Evolutionary conservation across 2,113 vertebrate genomes (phyloP), one percentile per base, ranked within the genome.

Genomic region (Sander lucioperca): DNA sequence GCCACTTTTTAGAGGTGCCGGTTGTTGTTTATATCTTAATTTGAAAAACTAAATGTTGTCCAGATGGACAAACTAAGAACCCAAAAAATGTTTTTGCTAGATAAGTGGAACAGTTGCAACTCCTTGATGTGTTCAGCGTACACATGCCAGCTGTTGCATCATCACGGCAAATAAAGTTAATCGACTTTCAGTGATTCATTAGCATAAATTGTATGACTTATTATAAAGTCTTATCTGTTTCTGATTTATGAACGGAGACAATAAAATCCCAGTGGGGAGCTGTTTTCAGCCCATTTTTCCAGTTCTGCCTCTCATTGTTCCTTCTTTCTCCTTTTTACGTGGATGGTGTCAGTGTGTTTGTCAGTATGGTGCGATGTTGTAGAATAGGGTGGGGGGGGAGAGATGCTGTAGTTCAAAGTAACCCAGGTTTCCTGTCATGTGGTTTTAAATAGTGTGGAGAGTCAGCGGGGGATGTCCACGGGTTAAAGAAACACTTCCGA

Each of bases 371-470:
- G 39, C 12, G 5, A 36, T 51, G 33, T 45, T 18, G 43, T 64
- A 18, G 23, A 8, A 11, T 12, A 0, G 15, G 4, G 4, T 3
- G 10, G 73, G 43, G 78, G 58, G 27, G 61, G 47, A 4, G 23
- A 5, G 30, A 4, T 33, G 30, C 16, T 27, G 11, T 12, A 86
- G 91, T 91, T 95, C 94, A 94, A 93, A 94, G 92, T 88, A 87
- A 89, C 82, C 85, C 80, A 71, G 63, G 88, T 91, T 92, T 91
- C 89, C 93, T 92, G 92, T 93, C 92, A 93, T 94, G 92, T 94
- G 93, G 92, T 92, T 93, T 93, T 93, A 93, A 95, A 89, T 93
- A 90, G 93, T 89, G 91, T 90, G 88, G 88, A 90, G 85, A 86
- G 77, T 63, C 94, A 91, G 90, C 78, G 57, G 94, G 94, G 89